These are phyloP conservation scores for Pseudomyrmex dendroicus DNA, from an alignment of 1,140 invertebrate genomes.

Conservation along the genomic window DNA sequence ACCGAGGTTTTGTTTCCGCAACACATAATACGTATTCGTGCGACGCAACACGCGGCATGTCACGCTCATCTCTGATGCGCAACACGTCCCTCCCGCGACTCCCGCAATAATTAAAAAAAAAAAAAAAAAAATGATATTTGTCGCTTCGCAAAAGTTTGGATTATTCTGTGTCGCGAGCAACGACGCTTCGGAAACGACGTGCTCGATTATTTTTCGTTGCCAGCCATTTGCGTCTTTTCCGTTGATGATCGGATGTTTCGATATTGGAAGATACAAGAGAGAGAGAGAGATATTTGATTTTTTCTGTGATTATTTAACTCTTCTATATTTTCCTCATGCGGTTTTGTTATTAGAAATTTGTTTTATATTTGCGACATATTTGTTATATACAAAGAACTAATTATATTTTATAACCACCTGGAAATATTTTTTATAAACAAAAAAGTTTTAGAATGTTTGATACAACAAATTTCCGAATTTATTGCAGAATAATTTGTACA, in stretches of 20 bases:
- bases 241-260: neutral
- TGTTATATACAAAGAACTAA: too few relatives aligned
- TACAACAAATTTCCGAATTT: neutral
- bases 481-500: neutral
- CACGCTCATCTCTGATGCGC: conserved; percentile 14
- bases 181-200: neutral
- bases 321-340: neutral
- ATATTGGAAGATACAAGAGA: too few relatives aligned
- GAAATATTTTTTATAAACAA: conserved; percentile 1
- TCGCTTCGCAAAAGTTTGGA: conserved; percentile 59
- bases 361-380: too few relatives aligned
- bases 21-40: neutral
- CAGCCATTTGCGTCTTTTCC: neutral
- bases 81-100: neutral
- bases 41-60: neutral
- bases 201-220: conserved; percentile 19
- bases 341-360: too few relatives aligned
- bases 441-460: neutral
- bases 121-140: conserved; percentile 28
- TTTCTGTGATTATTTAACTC: neutral
- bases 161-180: conserved; percentile 29
- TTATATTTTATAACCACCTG: too few relatives aligned
- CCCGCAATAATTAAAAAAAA: conserved; percentile 47
- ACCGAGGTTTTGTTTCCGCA: conserved; percentile 30
- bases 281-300: too few relatives aligned